Percentiles rank a stretch among this genome's conserved stretches.
Conservation (phyloP, 2,888 invertebrate species). For the Orchesellides sinensis region DNA sequence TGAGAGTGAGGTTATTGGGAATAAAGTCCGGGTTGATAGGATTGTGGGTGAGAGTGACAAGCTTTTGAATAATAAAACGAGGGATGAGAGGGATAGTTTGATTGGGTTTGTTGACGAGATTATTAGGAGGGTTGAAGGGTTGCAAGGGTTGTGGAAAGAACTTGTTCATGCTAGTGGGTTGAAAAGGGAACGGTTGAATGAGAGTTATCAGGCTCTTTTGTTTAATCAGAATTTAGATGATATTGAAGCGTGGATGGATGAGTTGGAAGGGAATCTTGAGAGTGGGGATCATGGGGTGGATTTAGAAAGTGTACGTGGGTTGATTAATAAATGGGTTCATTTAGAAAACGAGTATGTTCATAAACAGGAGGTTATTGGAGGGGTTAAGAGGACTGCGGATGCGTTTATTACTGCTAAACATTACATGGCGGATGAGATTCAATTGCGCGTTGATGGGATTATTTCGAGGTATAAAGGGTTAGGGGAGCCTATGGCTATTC, state of each 20-base stretch:
- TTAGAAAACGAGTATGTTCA: constrained; percentile 92
- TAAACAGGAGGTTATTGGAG: constrained; percentile 89
- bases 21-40: constrained; percentile 89
- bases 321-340: constrained; percentile 81
- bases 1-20: constrained; percentile 95
- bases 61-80: no score
- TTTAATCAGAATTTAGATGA: constrained; percentile 94
- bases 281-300: constrained; percentile 92
- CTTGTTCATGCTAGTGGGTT: neutral
- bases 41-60: constrained; percentile 88
- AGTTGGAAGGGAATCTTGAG: constrained; percentile 86
- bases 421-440: constrained; percentile 93
- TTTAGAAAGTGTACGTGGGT: constrained; percentile 88
- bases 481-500: constrained; percentile 93
- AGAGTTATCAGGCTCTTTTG: constrained; percentile 93
- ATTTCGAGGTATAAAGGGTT: constrained; percentile 87
- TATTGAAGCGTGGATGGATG: constrained; percentile 95
- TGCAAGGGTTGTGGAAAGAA: constrained; percentile 11
- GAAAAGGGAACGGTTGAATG: constrained; percentile 84
- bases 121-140: neutral
- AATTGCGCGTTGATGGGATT: constrained; percentile 83
- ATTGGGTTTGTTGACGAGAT: constrained; percentile 1
- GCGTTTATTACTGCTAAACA: constrained; percentile 88
- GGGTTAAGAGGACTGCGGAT: constrained; percentile 87
- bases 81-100: neutral